Evolutionary conservation across 2,888 invertebrate species (phyloP), one percentile per base, ranked within the genome.

Genomic region (Aethes cnicana): DNA sequence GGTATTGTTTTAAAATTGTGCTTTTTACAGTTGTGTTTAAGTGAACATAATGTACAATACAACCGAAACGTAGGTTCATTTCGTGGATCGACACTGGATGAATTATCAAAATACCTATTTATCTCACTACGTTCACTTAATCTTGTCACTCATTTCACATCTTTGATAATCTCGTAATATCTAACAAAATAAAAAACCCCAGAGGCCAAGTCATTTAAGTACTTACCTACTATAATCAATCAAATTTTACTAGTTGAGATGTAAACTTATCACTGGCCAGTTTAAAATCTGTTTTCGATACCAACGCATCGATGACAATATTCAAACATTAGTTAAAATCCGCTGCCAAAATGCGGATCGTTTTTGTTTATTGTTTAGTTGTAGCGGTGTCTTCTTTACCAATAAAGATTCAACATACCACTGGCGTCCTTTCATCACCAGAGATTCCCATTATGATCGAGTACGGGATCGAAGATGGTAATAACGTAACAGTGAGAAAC

Each of bases 351-450:
- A 52, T 52, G 52, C 46, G 46, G 39, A 11, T 3, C 9, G 1
- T 32, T 8, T 60, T 48, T 26, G 58, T 68, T 44, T 46, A 71
- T 14, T 50, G 61, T 53, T 54, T 66, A 25, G 17, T 57, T 30
- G 32, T 66, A 47, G 47, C 53, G 4, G 57, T 58, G 23, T 46
- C 56, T 33, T 53, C 62, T 16, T 62, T 75, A 26, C 77, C 77
- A 20, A 61, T 76, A 23, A 59, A 48, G 16, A 39, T 35, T 26
- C 16, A 43, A 36, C 33, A 44, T 18, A 21, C 14, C 2, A 21
- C 23, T n/a, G 36, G 21, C 5, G 8, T 43, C 3, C 21, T 21
- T 9, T 9, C 21, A 7, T 17, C 44, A 9, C 11, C 14, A n/a
- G 32, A 39, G 1, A 35, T 53, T 23, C 47, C 53, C 4, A 36